Conservation (phyloP, 1,140 invertebrate species). For the Drosophila eugracilis region DNA sequence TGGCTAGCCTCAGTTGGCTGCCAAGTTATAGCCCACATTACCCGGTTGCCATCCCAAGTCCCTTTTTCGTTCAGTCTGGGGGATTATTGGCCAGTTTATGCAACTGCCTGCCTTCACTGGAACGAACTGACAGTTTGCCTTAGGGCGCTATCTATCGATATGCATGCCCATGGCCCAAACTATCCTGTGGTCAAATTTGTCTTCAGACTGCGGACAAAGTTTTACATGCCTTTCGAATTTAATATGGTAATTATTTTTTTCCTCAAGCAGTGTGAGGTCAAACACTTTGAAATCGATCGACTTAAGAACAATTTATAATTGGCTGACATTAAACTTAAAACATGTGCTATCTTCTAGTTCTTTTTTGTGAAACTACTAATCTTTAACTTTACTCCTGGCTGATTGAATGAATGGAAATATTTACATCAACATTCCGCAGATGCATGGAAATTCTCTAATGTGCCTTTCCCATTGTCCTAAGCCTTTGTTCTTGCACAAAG, state of each 20-base stretch:
- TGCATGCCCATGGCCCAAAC: constrained; percentile 42
- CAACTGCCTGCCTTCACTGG: constrained; percentile 34
- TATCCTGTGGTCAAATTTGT: constrained; percentile 62
- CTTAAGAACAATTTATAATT: constrained; percentile 6
- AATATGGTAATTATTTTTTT: constrained; percentile 77
- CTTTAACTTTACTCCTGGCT: not conserved
- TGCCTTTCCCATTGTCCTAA: constrained; percentile 42
- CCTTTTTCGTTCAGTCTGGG: constrained; percentile 27
- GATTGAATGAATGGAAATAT: not conserved
- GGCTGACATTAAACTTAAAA: not conserved
- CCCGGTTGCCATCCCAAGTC: constrained; percentile 11
- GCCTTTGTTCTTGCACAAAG: constrained; percentile 34
- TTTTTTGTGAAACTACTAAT: not conserved
- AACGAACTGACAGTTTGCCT: constrained; percentile 38
- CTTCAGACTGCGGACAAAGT: constrained; percentile 57
- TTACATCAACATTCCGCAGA: constrained; percentile 1
- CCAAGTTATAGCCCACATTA: constrained; percentile 36
- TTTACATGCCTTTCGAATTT: constrained; percentile 43
- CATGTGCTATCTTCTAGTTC: not conserved
- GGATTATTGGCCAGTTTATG: constrained; percentile 79
- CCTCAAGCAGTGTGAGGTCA: not conserved
- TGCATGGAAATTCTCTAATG: constrained; percentile 45
- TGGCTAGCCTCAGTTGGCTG: constrained; percentile 47
- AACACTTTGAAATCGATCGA: constrained; percentile 11
- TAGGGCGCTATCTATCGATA: constrained; percentile 68